phyloP scores from a whole-genome alignment of 1,140 invertebrate genomes.

The Nixonia krombeini region DNA sequence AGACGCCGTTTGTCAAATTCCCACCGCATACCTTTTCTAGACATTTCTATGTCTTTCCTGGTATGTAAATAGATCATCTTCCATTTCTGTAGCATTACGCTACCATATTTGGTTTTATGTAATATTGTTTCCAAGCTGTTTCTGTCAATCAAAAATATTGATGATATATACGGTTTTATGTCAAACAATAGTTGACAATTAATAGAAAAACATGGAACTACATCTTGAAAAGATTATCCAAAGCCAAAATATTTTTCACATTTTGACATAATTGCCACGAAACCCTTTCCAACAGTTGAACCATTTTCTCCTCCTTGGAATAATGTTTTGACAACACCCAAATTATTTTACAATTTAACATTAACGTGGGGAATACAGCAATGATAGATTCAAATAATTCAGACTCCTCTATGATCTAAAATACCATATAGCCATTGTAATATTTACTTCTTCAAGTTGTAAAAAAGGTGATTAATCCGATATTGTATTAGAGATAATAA shows the following conservation, averaged over 20 bases:
- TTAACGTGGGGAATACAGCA: conserved; percentile 81
- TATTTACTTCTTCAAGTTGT: too few relatives aligned
- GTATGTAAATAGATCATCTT: conserved; percentile 81
- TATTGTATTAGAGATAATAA: too few relatives aligned
- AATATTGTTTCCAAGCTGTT: conserved; percentile 71
- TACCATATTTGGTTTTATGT: conserved; percentile 73
- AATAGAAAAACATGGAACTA: too few relatives aligned
- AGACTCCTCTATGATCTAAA: conserved; percentile 79
- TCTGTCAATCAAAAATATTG: conserved; percentile 59
- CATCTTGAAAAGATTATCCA: conserved; percentile 80
- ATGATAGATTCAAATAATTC: conserved; percentile 80
- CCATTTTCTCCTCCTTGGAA: conserved; percentile 81
- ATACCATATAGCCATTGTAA: conserved; percentile 19
- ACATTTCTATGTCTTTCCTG: conserved; percentile 84
- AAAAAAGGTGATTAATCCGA: too few relatives aligned
- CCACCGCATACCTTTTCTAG: conserved; percentile 87
- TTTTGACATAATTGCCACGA: conserved; percentile 85
- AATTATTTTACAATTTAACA: conserved; percentile 87
- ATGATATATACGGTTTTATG: too few relatives aligned
- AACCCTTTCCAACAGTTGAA: conserved; percentile 83
- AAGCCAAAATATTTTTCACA: conserved; percentile 79
- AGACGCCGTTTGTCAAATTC: conserved; percentile 88
- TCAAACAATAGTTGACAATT: too few relatives aligned
- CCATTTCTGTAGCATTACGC: conserved; percentile 83
- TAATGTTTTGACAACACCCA: conserved; percentile 86